Evolutionary conservation across 2,113 vertebrate genomes (phyloP).

Genomic region (Tychaedon coryphoeus): DNA sequence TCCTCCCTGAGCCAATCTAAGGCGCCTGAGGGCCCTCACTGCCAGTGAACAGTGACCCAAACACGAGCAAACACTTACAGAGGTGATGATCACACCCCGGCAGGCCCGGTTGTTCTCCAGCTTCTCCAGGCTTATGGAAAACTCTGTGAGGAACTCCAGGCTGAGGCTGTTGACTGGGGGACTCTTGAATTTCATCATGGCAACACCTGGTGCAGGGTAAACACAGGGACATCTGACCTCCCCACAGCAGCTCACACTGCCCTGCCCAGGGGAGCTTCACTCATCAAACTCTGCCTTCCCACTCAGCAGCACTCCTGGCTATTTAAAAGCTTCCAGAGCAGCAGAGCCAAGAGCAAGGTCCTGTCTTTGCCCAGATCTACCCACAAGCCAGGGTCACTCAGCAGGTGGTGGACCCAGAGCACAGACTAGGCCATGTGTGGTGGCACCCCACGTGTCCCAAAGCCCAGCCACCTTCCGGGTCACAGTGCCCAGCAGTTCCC

Average conservation of each 20-base stretch:
- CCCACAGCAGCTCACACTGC: background rate
- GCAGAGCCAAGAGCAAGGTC: background rate
- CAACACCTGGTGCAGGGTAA: constrained; percentile 74
- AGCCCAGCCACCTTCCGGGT: rapidly evolving
- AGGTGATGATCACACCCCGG: constrained; percentile 86
- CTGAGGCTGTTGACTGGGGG: constrained; percentile 92
- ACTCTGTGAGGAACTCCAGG: constrained; percentile 88
- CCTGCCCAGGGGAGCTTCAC: background rate
- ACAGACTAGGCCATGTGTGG: rapidly evolving
- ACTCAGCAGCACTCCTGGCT: background rate
- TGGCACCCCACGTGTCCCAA: rapidly evolving
- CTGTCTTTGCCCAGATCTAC: background rate
- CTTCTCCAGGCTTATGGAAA: constrained; percentile 86
- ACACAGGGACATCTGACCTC: background rate
- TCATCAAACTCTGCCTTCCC: rapidly evolving
- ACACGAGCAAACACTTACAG: constrained; percentile 62
- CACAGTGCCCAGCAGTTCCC: rapidly evolving
- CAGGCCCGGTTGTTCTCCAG: constrained; percentile 88
- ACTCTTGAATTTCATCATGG: constrained; percentile 81
- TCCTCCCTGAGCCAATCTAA: background rate
- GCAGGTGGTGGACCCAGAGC: background rate
- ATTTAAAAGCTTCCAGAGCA: background rate
- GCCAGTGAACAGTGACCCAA: background rate
- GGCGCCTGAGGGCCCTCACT: background rate
- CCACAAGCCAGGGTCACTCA: background rate